Conservation (phyloP, 2,797 vertebrate genomes). For the Spheniscus humboldti region DNA sequence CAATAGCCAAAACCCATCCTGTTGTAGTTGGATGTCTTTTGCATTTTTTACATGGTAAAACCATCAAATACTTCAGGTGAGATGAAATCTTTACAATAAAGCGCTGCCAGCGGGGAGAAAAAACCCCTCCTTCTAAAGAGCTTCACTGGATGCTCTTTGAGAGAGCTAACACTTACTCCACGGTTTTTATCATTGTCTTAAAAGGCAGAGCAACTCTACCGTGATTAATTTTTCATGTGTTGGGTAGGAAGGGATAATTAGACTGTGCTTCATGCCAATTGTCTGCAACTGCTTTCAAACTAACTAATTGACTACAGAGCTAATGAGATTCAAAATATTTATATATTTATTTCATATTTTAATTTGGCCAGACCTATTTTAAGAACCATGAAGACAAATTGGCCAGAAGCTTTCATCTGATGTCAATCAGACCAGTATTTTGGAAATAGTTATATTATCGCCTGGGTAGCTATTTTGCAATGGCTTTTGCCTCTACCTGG, state of each 20-base stretch:
- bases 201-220: neutral
- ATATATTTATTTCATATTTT: neutral
- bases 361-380: neutral
- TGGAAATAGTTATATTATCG: neutral
- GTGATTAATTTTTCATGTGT: neutral
- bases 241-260: slow-evolving; percentile 6
- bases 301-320: neutral
- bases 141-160: neutral
- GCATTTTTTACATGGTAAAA: neutral
- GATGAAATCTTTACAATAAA: neutral
- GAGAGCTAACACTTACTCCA: neutral
- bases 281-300: neutral
- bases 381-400: neutral
- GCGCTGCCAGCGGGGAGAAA: neutral
- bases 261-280: neutral
- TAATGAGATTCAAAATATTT: slow-evolving; percentile 19
- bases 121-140: neutral
- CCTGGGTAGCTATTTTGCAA: neutral
- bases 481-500: slow-evolving; percentile 57
- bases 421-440: neutral
- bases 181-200: neutral
- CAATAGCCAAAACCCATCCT: neutral
- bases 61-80: neutral
- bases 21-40: neutral
- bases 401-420: neutral